Evolutionary conservation across 1,140 invertebrate genomes (phyloP), one percentile per base, ranked within the genome.

Genomic region (Mya arenaria): DNA sequence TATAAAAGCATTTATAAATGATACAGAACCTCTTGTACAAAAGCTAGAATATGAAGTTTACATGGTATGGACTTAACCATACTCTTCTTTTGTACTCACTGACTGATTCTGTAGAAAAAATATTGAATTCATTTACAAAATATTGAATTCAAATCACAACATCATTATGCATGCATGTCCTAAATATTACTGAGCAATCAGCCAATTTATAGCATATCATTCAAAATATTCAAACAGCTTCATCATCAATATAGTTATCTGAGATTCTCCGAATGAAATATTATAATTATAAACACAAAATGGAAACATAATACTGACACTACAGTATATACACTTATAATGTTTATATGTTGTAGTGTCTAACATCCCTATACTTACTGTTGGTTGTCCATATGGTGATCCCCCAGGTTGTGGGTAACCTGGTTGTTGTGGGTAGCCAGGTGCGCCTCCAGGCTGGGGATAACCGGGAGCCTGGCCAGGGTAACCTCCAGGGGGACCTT

Each of bases 361-460:
- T 48, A 63, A 63, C 2, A 28, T 23, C 19, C 62, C 34, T 19
- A 19, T 34, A 17, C 25, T 25, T 36, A 41, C 37, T 41, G 34
- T 71, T 6, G 41, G 28, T 15, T 25, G 66, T 23, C 44, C 23
- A 48, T 71, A 36, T 23, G 23, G 23, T 71, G 30, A 48, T 13
- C 23, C 44, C 13, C 65, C 55, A n/a, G 23, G 77, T 55, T 80
- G 77, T 13, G 65, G 74, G 60, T 77, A 77, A 23, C 74, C 77
- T 10, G 32, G 23, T 17, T 8, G 74, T n/a, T 77, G 74, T 34
- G 77, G 69, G 69, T 71, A 71, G 34, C 66, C 66, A 44, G 62
- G 62, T 8, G 17, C 34, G n/a, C n/a, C 19, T 5, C 37, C 41
- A 23, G 71, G 44, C 30, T 73, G 56, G 37, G 44, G 44, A 17